Evolutionary conservation across 2,113 vertebrate species (phyloP).

Genomic region (Cromileptes altivelis): DNA sequence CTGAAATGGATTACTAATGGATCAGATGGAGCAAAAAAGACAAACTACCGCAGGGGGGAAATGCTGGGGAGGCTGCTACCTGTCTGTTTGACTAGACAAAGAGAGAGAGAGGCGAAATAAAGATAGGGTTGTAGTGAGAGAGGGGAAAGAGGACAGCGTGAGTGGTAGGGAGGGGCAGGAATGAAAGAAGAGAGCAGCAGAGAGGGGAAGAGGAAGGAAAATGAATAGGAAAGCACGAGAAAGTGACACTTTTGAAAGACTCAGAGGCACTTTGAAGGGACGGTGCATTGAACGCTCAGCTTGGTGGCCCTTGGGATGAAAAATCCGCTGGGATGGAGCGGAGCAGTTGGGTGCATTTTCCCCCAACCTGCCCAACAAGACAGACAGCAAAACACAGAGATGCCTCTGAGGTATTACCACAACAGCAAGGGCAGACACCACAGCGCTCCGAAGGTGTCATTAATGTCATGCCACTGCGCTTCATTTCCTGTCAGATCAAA

Average conservation of each 20-base stretch:
- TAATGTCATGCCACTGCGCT: constrained; percentile 38
- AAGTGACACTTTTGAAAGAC: constrained; percentile 55
- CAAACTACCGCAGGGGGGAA: constrained; percentile 42
- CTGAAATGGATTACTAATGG: constrained; percentile 74
- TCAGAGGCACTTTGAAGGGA: constrained; percentile 10
- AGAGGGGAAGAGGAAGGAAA: constrained; percentile 19
- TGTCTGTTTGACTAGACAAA: constrained; percentile 44
- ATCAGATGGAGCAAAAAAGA: constrained; percentile 67
- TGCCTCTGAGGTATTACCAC: constrained; percentile 2
- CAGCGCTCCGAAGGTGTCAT: constrained; percentile 17
- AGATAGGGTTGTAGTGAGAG: constrained; percentile 26
- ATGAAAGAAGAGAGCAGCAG: constrained; percentile 6
- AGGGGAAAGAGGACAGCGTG: constrained; percentile 11
- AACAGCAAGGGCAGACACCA: background rate
- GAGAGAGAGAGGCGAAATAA: constrained; percentile 22
- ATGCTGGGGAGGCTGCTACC: constrained; percentile 19
- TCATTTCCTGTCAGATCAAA: constrained; percentile 53
- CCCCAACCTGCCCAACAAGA: background rate
- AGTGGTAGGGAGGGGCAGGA: constrained; percentile 5
- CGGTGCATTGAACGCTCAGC: constrained; percentile 10
- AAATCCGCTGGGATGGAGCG: constrained; percentile 4
- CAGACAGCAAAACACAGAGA: background rate
- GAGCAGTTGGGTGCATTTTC: background rate
- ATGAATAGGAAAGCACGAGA: constrained; percentile 32
- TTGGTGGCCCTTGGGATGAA: constrained; percentile 10